Percentiles rank a stretch among this genome's conserved stretches.
Evolutionary conservation across 2,888 invertebrate species (phyloP).

Genomic region (Xanthia icteritia): DNA sequence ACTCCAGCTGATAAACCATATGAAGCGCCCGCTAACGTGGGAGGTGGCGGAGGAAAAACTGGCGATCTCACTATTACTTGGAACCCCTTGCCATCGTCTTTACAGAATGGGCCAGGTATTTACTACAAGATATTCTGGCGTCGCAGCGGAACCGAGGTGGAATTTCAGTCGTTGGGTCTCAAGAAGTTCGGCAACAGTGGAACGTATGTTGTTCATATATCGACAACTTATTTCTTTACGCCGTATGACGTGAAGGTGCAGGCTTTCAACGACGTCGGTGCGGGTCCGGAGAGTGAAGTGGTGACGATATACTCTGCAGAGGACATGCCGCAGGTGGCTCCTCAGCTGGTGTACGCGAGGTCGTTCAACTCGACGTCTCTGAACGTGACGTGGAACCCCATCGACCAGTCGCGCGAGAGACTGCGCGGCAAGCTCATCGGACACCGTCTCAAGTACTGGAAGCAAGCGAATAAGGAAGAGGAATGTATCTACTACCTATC

Average conservation of each 20-base stretch:
- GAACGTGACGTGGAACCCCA: conserved; percentile 97
- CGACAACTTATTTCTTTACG: conserved; percentile 94
- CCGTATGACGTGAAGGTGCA: conserved; percentile 96
- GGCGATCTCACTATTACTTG: conserved; percentile 98
- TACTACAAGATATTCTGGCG: conserved; percentile 98
- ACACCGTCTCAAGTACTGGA: conserved; percentile 98
- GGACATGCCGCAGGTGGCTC: conserved; percentile 97
- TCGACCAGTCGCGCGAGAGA: conserved; percentile 95
- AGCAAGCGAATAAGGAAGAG: conserved; percentile 93
- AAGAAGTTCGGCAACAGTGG: conserved; percentile 94
- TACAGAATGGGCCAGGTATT: conserved; percentile 97
- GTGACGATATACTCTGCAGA: conserved; percentile 96
- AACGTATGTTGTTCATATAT: conserved; percentile 94
- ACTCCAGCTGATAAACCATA: conserved; percentile 95
- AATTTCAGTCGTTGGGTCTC: conserved; percentile 93
- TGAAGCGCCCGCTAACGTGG: conserved; percentile 94
- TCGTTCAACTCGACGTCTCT: conserved; percentile 98
- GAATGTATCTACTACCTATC: conserved; percentile 96
- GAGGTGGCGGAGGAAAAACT: conserved; percentile 98
- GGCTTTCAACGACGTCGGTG: conserved; percentile 94
- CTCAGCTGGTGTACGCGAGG: conserved; percentile 94
- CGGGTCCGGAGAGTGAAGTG: conserved; percentile 95
- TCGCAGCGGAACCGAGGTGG: conserved; percentile 92
- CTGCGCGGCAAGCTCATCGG: conserved; percentile 97
- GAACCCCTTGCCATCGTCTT: conserved; percentile 93